Conservation (phyloP, 2,888 invertebrate species). For the Leptinotarsa rubiginosa region DNA sequence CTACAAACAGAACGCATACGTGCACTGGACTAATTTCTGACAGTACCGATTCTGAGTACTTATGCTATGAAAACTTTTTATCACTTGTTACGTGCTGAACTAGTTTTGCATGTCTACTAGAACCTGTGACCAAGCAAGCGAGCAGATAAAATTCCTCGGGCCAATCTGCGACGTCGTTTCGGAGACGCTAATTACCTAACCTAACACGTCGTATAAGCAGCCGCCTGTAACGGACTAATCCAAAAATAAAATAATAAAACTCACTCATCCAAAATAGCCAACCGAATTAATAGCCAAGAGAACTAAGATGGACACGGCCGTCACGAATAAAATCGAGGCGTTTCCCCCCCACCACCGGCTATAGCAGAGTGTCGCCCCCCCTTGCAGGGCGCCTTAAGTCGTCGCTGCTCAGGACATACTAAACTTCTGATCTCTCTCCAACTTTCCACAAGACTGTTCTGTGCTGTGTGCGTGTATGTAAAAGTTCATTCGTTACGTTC, state of each 20-base stretch:
- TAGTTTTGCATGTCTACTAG: neutral
- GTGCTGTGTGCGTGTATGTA: conserved; percentile 27
- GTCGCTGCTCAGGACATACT: conserved; percentile 36
- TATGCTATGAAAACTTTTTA: too few species aligned
- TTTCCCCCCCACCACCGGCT: conserved; percentile 53
- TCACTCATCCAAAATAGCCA: conserved; percentile 28
- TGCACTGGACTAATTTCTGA: too few species aligned
- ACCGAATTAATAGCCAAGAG: conserved; percentile 35
- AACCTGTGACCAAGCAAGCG: neutral
- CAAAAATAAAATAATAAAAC: conserved; percentile 25
- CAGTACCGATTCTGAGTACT: too few species aligned
- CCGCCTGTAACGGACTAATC: conserved; percentile 2
- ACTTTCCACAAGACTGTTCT: conserved; percentile 35
- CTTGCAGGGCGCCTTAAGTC: conserved; percentile 43
- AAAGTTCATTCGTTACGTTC: conserved; percentile 43
- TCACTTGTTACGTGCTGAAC: too few species aligned
- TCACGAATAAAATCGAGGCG: conserved; percentile 57
- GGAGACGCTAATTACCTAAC: conserved; percentile 7
- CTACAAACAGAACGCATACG: too few species aligned
- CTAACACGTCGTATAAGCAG: neutral
- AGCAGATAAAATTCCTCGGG: neutral
- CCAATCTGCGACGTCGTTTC: neutral
- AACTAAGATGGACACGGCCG: conserved; percentile 44
- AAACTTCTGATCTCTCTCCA: conserved; percentile 43
- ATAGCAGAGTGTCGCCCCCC: conserved; percentile 45